phyloP scores from a whole-genome alignment of 2,888 invertebrate species.

The Lysandra coridon region DNA sequence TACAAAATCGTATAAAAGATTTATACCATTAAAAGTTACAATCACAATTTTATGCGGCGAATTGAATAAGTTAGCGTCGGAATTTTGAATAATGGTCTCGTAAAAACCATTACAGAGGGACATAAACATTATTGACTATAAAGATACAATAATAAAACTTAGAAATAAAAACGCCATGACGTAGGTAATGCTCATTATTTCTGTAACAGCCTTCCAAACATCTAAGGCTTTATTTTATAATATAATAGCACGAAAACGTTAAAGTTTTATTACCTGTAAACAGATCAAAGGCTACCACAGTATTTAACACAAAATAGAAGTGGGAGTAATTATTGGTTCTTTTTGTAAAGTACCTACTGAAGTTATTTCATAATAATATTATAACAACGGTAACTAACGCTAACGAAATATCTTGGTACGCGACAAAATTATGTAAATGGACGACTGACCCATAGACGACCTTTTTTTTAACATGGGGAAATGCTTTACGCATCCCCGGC shows the following conservation, averaged over 20 bases:
- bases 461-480: too few relatives aligned
- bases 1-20: constrained; percentile 1
- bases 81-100: constrained; percentile 30
- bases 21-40: constrained; percentile 13
- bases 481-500: too few relatives aligned
- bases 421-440: too few relatives aligned
- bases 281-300: neutral
- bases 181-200: constrained; percentile 13
- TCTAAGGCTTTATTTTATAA: neutral
- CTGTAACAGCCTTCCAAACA: neutral
- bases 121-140: constrained; percentile 27
- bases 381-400: too few relatives aligned
- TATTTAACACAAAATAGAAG: neutral
- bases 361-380: too few relatives aligned
- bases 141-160: constrained; percentile 27
- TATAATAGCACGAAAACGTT: constrained; percentile 3
- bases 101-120: constrained; percentile 25
- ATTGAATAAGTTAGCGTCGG: constrained; percentile 33
- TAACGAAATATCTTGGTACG: too few relatives aligned
- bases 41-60: constrained; percentile 14
- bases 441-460: too few relatives aligned
- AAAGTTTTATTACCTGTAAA: neutral
- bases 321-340: neutral
- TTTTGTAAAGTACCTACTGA: too few relatives aligned
- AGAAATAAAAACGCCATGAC: constrained; percentile 24